Base-by-base conservation (phyloP, 2,888 invertebrate genomes). In the Herminia tarsipennalis region DNA sequence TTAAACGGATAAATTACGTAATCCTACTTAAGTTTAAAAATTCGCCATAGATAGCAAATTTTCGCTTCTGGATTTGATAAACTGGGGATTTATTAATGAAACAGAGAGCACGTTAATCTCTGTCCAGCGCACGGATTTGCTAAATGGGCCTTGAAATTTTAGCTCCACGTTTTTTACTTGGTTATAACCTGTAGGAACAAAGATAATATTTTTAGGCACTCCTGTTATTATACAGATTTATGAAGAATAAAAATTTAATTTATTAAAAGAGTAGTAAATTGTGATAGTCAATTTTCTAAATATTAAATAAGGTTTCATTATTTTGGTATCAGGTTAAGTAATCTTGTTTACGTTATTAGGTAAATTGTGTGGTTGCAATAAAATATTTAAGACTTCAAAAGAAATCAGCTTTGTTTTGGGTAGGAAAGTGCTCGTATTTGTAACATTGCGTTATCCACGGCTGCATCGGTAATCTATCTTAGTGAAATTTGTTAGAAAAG, bases 61-160 rank as follows among this genome's bases (percentile, higher is more conserved):
- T 49, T 39, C 48, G 55, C 61, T 54, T 54, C 55, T 56, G 66
- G 58, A 64, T 72, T 74, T 76, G 72, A 75, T 74, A 70, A 71
- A 70, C 62, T 65, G 57, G 50, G 62, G 64, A 69, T 75, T 76
- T 77, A 76, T 76, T 78, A 78, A 77, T 76, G 80, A 81, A 79
- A 76, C 72, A 72, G 68, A 63, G 71, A 70, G 73, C 70, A 74
- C 81, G 83, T 83, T 83, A 82, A 85, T 86, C 83, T 80, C 78
- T 83, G 83, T 81, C 83, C 72, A 57, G 71, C 57, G 63, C 83
- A 83, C 69, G 73, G 69, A 62, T 74, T 70, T 72, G 72, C 63
- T 77, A 78, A 83, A 83, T 83, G 82, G 77, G 63, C 74, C 83
- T 72, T 78, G 76, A 80, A 80, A 78, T 76, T 74, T 75, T 60